Percentiles rank a stretch among this genome's conserved stretches.
phyloP scores from a whole-genome alignment of 1,140 invertebrate genomes.

The Chironomus striatipennis region DNA sequence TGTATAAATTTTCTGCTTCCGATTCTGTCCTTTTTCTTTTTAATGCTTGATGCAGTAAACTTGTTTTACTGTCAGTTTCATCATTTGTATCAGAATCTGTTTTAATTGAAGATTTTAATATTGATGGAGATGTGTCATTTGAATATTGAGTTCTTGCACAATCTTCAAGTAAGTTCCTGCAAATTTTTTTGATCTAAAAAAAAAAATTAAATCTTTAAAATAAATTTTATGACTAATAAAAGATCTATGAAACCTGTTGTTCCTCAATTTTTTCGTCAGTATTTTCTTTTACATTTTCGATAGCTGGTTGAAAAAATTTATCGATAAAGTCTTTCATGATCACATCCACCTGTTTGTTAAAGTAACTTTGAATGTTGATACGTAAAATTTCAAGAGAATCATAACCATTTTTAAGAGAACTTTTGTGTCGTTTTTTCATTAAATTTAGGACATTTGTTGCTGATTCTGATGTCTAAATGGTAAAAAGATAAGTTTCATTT shows the following conservation, averaged over 20 bases:
- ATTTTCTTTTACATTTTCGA: neutral
- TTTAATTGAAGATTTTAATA: neutral
- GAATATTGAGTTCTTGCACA: neutral
- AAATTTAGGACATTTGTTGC: neutral
- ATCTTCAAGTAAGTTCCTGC: neutral
- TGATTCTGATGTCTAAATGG: neutral
- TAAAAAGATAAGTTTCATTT: neutral
- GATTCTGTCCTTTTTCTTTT: neutral
- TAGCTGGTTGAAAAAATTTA: neutral
- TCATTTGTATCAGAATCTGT: neutral
- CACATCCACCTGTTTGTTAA: neutral
- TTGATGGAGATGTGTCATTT: neutral
- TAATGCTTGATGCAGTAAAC: neutral
- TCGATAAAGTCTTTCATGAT: neutral
- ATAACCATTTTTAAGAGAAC: neutral
- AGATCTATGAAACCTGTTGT: neutral
- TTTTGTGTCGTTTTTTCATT: neutral
- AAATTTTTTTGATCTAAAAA: conserved; percentile 10
- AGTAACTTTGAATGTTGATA: neutral
- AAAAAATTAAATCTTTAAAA: neutral
- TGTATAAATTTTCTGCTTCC: conserved; percentile 16
- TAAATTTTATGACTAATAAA: neutral
- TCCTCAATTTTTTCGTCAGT: neutral
- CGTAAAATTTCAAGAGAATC: neutral
- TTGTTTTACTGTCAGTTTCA: neutral